Percentiles rank a stretch among this genome's conserved stretches.
Conservation (phyloP, 2,888 invertebrate genomes). For the Luperina nickerlii region DNA sequence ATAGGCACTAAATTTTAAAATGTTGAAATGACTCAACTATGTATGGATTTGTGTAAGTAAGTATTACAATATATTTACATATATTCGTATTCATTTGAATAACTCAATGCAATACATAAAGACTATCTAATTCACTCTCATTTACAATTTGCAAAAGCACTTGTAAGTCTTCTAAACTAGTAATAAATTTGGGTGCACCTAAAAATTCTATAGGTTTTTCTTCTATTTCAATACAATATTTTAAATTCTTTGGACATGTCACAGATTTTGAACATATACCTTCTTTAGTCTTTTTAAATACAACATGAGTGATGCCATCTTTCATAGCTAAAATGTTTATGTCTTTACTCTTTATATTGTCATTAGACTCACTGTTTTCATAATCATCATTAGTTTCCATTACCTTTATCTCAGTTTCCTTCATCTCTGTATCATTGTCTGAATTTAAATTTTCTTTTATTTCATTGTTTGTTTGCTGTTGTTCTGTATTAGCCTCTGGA, state of each 20-base stretch:
- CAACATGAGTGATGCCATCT: constrained; percentile 78
- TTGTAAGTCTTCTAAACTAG: constrained; percentile 86
- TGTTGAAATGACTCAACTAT: constrained; percentile 61
- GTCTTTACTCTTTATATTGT: constrained; percentile 59
- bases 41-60: constrained; percentile 53
- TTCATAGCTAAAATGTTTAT: constrained; percentile 61
- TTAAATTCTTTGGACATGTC: constrained; percentile 85
- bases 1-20: constrained; percentile 64
- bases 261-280: constrained; percentile 83
- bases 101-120: constrained; percentile 83
- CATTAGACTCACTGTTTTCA: constrained; percentile 61
- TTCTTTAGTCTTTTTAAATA: constrained; percentile 82
- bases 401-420: constrained; percentile 53
- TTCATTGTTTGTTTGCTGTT: constrained; percentile 26
- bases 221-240: constrained; percentile 84
- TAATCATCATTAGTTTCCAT: constrained; percentile 59
- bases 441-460: constrained; percentile 35
- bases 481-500: constrained; percentile 18
- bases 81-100: constrained; percentile 60
- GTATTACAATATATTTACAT: constrained; percentile 62
- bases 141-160: constrained; percentile 88
- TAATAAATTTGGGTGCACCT: constrained; percentile 87
- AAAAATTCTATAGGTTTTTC: constrained; percentile 85
- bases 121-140: constrained; percentile 84
- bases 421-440: constrained; percentile 37